phyloP scores from a whole-genome alignment of 2,797 vertebrate genomes.

The Tokudaia muenninki region DNA sequence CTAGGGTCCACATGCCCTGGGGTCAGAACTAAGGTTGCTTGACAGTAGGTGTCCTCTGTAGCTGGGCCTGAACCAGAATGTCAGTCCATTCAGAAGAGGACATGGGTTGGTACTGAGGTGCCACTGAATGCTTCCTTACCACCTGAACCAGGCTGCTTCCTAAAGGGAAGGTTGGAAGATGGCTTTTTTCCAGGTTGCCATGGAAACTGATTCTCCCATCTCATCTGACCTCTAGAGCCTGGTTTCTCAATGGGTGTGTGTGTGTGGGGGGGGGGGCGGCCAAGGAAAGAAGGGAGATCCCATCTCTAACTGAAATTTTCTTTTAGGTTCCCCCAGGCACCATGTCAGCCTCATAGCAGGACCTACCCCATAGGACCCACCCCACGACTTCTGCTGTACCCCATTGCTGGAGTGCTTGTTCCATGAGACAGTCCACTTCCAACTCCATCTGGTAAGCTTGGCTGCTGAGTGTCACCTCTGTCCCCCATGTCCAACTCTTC shows the following conservation, averaged over 20 bases:
- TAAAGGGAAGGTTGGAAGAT: slow-evolving; percentile 63
- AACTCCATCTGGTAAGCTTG: slow-evolving; percentile 80
- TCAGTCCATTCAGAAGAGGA: slow-evolving; percentile 16
- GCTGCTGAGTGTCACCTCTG: not conserved
- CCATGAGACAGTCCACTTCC: slow-evolving; percentile 78
- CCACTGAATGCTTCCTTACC: not conserved
- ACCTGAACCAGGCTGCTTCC: slow-evolving; percentile 26
- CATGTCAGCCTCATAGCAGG: slow-evolving; percentile 77
- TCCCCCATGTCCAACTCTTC: not conserved
- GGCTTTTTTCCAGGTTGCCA: slow-evolving; percentile 75
- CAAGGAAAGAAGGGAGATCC: slow-evolving; percentile 21
- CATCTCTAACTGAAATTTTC: slow-evolving; percentile 70
- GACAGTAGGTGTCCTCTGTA: not conserved
- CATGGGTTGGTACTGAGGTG: not conserved
- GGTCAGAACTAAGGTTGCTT: slow-evolving; percentile 11
- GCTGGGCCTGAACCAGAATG: not conserved
- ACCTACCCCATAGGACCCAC: slow-evolving; percentile 52
- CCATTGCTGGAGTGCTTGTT: slow-evolving; percentile 72
- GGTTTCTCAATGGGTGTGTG: slow-evolving; percentile 71
- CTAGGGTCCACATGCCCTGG: slow-evolving; percentile 12
- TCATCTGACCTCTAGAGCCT: slow-evolving; percentile 64
- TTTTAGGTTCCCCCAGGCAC: slow-evolving; percentile 76
- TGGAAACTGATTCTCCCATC: slow-evolving; percentile 76
- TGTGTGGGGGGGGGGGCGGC: not conserved
- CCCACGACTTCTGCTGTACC: slow-evolving; percentile 66